A percentile compares a stretch with the other conserved stretches of the same genome.
Evolutionary conservation across 2,888 invertebrate species (phyloP).

Genomic region (Ernsta delagoae): DNA sequence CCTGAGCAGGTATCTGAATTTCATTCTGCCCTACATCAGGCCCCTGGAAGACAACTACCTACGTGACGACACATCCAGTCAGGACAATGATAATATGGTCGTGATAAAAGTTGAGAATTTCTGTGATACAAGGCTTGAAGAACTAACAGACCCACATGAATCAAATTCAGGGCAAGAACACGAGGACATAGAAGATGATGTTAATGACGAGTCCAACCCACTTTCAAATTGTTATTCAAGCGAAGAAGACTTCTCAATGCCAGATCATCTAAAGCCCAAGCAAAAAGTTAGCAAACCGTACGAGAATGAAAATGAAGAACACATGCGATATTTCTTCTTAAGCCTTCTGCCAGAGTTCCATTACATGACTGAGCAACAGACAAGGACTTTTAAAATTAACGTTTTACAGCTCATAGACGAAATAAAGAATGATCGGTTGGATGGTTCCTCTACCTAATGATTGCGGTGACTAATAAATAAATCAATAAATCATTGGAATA

Average conservation of each 20-base stretch:
- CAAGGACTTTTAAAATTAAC: slow-evolving; percentile 27
- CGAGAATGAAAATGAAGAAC: slow-evolving; percentile 12
- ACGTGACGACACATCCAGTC: background rate
- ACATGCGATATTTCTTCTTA: slow-evolving; percentile 34
- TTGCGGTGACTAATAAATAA: too few relatives aligned
- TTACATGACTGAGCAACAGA: slow-evolving; percentile 30
- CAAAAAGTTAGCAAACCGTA: background rate
- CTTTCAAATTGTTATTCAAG: slow-evolving; percentile 6
- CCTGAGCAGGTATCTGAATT: slow-evolving; percentile 25
- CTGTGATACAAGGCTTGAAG: background rate
- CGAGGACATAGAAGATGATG: background rate
- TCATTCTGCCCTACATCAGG: slow-evolving; percentile 18
- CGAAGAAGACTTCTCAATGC: slow-evolving; percentile 31
- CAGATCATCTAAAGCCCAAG: slow-evolving; percentile 19
- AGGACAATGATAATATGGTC: slow-evolving; percentile 17
- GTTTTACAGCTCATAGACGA: slow-evolving; percentile 33
- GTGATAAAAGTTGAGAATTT: slow-evolving; percentile 14
- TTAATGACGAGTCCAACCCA: background rate
- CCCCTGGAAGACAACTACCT: slow-evolving; percentile 21
- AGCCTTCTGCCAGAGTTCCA: slow-evolving; percentile 31
- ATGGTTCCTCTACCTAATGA: too few relatives aligned
- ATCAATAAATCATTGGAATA: too few relatives aligned
- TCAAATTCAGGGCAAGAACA: slow-evolving; percentile 4
- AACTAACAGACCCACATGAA: background rate
- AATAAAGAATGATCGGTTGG: slow-evolving; percentile 9